A percentile compares a stretch with the other conserved stretches of the same genome.
These are phyloP conservation scores for Actinernus sp. DNA, from an alignment of 92 coral and sea anemone species.

Conservation along the genomic window DNA sequence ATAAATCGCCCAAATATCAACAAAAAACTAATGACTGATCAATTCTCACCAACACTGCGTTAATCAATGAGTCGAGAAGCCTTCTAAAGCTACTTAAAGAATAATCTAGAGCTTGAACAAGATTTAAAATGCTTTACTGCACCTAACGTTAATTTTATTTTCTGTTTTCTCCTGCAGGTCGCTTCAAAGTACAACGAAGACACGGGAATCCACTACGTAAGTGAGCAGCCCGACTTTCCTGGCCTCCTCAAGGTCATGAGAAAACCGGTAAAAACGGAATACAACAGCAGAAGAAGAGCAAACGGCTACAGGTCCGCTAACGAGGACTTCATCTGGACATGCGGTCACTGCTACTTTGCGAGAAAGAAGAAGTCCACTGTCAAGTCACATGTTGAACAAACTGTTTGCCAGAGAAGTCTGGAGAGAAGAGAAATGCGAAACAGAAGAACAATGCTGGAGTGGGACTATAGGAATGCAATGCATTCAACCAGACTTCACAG, in stretches of 20 bases:
- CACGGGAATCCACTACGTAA: slow-evolving; percentile 51
- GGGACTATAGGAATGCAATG: too few relatives aligned
- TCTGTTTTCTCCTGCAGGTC: slow-evolving; percentile 41
- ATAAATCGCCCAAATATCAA: too few relatives aligned
- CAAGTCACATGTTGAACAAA: slow-evolving; percentile 70
- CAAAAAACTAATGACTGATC: too few relatives aligned
- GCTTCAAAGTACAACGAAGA: slow-evolving; percentile 59
- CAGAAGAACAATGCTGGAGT: slow-evolving; percentile 24
- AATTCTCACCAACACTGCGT: too few relatives aligned
- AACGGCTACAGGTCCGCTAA: slow-evolving; percentile 78
- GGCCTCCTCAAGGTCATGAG: slow-evolving; percentile 78
- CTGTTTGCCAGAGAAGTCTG: slow-evolving; percentile 66
- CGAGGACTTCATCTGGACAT: slow-evolving; percentile 78
- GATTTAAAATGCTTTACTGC: too few relatives aligned
- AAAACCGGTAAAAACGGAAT: slow-evolving; percentile 22
- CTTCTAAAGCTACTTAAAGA: too few relatives aligned
- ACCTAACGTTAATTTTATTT: too few relatives aligned
- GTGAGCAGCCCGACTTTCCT: slow-evolving; percentile 80
- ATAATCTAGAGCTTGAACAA: too few relatives aligned
- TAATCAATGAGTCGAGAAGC: too few relatives aligned
- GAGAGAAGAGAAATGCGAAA: slow-evolving; percentile 53
- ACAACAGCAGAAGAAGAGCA: slow-evolving; percentile 64
- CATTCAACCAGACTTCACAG: too few relatives aligned
- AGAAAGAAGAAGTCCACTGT: slow-evolving; percentile 80
- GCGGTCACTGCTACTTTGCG: slow-evolving; percentile 74